A percentile compares a stretch with the other conserved stretches of the same genome.
phyloP scores from a whole-genome alignment of 1,140 invertebrate genomes.

The Varroa destructor region DNA sequence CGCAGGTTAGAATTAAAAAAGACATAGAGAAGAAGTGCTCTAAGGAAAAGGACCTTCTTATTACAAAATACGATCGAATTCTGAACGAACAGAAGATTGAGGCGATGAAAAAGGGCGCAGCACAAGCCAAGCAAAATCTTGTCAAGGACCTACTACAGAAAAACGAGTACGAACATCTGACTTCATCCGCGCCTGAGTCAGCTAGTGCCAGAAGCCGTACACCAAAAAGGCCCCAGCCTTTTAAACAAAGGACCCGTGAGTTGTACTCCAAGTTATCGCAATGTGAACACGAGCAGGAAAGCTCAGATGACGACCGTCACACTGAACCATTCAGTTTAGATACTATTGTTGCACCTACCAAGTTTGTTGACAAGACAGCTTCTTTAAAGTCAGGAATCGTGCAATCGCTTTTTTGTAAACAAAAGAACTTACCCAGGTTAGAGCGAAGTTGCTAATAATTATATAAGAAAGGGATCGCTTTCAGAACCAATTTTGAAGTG shows the following conservation, averaged over 20 bases:
- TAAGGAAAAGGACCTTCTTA: constrained; percentile 1
- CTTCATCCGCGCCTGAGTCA: not conserved
- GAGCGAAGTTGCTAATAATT: too few species aligned
- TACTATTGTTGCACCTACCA: too few species aligned
- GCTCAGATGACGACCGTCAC: too few species aligned
- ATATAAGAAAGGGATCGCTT: too few species aligned
- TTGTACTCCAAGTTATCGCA: not conserved
- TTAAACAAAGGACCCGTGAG: constrained; percentile 23
- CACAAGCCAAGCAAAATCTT: constrained; percentile 1
- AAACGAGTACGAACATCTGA: not conserved
- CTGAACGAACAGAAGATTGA: constrained; percentile 14
- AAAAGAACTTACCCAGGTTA: too few species aligned
- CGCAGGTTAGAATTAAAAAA: constrained; percentile 4
- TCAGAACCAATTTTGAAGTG: too few species aligned
- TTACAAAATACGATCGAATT: constrained; percentile 5
- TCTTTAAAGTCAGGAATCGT: too few species aligned
- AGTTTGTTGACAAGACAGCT: too few species aligned
- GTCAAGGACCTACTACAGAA: not conserved
- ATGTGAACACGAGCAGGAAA: too few species aligned
- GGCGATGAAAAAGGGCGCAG: constrained; percentile 13
- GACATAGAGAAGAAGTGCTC: not conserved
- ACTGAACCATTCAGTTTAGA: too few species aligned
- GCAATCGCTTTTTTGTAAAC: too few species aligned
- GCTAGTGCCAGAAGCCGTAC: not conserved
- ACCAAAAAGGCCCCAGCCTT: not conserved